These are phyloP conservation scores for Digitonthophagus gazella DNA, from an alignment of 2,888 invertebrate genomes.

Conservation along the genomic window DNA sequence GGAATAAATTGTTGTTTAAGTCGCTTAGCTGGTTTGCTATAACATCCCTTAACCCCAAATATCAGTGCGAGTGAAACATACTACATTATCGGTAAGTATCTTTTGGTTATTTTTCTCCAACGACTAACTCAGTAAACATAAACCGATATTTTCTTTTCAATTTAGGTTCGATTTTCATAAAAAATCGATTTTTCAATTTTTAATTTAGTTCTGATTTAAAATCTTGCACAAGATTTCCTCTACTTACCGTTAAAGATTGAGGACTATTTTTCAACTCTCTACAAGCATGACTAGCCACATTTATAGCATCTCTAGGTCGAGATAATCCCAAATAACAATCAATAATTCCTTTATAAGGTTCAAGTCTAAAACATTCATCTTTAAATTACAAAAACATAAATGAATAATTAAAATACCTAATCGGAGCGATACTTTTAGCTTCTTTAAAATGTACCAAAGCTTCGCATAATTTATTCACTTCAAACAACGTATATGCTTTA, in stretches of 20 bases:
- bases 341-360: conserved; percentile 75
- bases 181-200: neutral
- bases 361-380: conserved; percentile 57
- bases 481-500: conserved; percentile 66
- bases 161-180: too few species aligned
- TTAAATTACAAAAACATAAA: neutral
- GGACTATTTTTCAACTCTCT: conserved; percentile 71
- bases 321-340: conserved; percentile 70
- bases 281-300: conserved; percentile 69
- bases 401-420: conserved; percentile 39
- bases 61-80: too few species aligned
- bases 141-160: too few species aligned
- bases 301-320: conserved; percentile 69
- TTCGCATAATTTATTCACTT: conserved; percentile 65
- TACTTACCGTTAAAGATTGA: conserved; percentile 68
- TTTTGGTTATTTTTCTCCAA: too few species aligned
- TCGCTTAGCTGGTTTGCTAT: too few species aligned
- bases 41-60: too few species aligned
- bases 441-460: conserved; percentile 66
- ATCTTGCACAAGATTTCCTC: neutral
- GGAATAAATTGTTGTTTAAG: too few species aligned
- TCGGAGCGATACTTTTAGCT: conserved; percentile 61
- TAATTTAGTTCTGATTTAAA: neutral
- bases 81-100: too few species aligned
- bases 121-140: too few species aligned